Conservation (phyloP, 2,888 invertebrate genomes). For the Thalpophila matura region DNA sequence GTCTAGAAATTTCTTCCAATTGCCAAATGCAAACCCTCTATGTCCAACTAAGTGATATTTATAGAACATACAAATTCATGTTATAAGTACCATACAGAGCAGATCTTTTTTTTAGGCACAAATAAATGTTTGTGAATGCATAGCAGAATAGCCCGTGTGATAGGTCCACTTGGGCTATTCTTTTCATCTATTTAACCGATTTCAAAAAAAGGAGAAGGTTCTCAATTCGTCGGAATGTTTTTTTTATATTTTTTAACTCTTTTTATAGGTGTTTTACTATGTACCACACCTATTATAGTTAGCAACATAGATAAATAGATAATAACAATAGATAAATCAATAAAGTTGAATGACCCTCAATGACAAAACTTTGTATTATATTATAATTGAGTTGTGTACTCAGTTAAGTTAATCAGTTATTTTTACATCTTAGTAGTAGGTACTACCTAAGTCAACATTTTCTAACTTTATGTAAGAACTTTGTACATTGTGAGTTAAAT, state of each 20-base stretch:
- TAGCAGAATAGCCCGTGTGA: too few relatives aligned
- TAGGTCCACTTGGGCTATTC: too few relatives aligned
- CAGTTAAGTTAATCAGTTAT: slow-evolving; percentile 31
- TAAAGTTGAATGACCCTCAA: slow-evolving; percentile 60
- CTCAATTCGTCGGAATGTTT: too few relatives aligned
- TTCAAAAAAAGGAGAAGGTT: too few relatives aligned
- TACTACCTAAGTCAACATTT: slow-evolving; percentile 33
- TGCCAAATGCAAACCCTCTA: neutral
- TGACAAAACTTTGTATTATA: slow-evolving; percentile 44
- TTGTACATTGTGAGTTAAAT: neutral
- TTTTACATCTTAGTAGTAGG: slow-evolving; percentile 33
- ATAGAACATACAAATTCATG: neutral
- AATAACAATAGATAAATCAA: slow-evolving; percentile 29
- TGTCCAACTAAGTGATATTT: neutral
- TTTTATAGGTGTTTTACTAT: too few relatives aligned
- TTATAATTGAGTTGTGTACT: slow-evolving; percentile 43
- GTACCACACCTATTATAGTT: slow-evolving; percentile 9
- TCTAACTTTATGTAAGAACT: neutral
- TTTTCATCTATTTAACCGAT: too few relatives aligned
- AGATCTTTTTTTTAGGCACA: too few relatives aligned
- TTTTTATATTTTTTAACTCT: too few relatives aligned
- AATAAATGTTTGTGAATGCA: too few relatives aligned
- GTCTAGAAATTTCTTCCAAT: slow-evolving; percentile 15
- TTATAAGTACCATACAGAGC: too few relatives aligned
- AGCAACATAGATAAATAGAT: slow-evolving; percentile 29